These are phyloP conservation scores for Mactra quadrangularis DNA, from an alignment of 1,140 invertebrate genomes.

Conservation along the genomic window DNA sequence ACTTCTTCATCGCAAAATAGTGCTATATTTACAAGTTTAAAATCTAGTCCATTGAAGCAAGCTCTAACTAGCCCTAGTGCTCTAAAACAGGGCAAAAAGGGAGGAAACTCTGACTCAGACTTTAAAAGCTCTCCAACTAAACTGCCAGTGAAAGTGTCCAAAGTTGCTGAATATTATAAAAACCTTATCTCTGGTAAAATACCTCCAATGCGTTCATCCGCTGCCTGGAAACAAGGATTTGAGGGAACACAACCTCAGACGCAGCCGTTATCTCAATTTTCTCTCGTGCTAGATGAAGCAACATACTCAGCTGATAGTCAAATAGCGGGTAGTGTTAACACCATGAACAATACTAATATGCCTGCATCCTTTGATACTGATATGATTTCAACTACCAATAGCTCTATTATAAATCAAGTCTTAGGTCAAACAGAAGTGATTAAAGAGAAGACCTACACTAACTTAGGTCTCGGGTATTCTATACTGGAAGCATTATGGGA, in stretches of 20 bases:
- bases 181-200: constrained; percentile 24
- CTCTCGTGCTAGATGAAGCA: not conserved
- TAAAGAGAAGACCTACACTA: constrained; percentile 39
- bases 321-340: too few relatives aligned
- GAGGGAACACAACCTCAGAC: too few relatives aligned
- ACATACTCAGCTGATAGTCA: not conserved
- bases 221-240: too few relatives aligned
- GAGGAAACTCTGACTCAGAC: not conserved
- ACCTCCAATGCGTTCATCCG: not conserved
- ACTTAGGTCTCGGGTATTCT: not conserved
- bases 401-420: not conserved
- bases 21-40: too few relatives aligned
- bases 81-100: too few relatives aligned
- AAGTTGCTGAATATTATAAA: constrained; percentile 50
- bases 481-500: constrained; percentile 33
- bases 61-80: too few relatives aligned
- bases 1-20: too few relatives aligned
- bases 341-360: too few relatives aligned
- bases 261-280: not conserved
- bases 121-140: not conserved
- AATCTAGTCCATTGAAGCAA: too few relatives aligned
- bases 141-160: constrained; percentile 2
- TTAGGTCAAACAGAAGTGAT: not conserved
- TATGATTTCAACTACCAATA: too few relatives aligned
- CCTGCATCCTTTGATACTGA: too few relatives aligned